Evolutionary conservation across 2,888 invertebrate species (phyloP), one percentile per base, ranked within the genome.

Genomic region (Epistrophella euchroma): DNA sequence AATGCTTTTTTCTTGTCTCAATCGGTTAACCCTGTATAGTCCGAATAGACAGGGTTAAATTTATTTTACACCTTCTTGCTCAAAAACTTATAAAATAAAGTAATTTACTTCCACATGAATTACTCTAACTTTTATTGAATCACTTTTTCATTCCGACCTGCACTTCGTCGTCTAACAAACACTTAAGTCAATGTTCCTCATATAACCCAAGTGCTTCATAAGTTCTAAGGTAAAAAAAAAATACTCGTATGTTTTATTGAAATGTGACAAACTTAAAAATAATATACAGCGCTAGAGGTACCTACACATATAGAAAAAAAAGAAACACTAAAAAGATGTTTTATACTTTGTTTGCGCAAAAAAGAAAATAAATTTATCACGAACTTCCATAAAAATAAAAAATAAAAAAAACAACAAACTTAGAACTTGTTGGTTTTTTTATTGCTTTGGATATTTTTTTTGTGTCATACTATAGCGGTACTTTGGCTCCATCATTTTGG

Each of bases 341-440:
- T 81, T 71, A 25, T 58, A 64, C 11, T 43, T 82, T 68, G 25
- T 55, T 68, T 85, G 73, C 62, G 80, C 64, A 17, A 66, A 47
- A 35, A 19, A 60, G 28, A 77, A 68, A 70, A 73, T 68, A 80
- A 80, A 80, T 73, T 77, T 77, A 52, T 50, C 28, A 35, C 56
- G 25, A 70, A 56, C 17, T 22, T 50, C 56, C 19, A 56, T 60
- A 56, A 22, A 73, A 32, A 5, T 7, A 7, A 32, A 0, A 50
- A 71, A 19, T 32, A 55, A 17, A 73, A 45, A 15, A 17, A 19
- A 58, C 9, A 50, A 47, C 40, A 71, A 76, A 72, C 40, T 47
- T 28, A 56, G 70, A 72, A 84, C 55, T 52, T 72, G 72, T 73
- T 73, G 52, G 37, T 15, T 75, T 75, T 75, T 83, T 86, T 81